phyloP scores from a whole-genome alignment of 2,797 vertebrate species.

The Anguilla anguilla region DNA sequence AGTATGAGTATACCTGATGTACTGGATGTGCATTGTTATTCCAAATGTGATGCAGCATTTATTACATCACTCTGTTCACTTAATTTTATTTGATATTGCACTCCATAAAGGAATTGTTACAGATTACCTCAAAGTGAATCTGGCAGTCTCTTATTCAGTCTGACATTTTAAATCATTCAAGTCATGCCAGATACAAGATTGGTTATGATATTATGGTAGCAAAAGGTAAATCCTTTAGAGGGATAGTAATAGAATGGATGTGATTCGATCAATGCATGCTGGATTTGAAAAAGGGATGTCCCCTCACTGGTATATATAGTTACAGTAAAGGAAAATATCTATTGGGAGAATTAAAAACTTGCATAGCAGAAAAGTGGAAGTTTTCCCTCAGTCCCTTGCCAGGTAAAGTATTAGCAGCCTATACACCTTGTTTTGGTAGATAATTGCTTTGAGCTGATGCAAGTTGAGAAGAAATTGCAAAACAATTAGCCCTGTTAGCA shows the following conservation, averaged over 20 bases:
- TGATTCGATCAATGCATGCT: background rate
- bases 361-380: background rate
- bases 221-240: background rate
- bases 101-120: background rate
- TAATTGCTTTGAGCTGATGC: no score
- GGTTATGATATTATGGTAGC: background rate
- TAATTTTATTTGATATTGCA: background rate
- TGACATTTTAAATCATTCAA: background rate
- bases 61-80: background rate
- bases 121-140: background rate
- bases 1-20: background rate
- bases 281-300: background rate
- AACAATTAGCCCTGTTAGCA: background rate
- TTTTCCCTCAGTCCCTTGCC: background rate
- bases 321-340: background rate
- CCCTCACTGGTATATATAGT: background rate
- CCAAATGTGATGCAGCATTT: background rate
- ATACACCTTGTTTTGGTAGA: background rate
- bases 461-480: background rate
- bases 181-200: background rate
- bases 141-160: background rate
- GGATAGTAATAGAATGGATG: background rate
- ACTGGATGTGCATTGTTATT: background rate
- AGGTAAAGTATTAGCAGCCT: background rate
- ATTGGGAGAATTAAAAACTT: background rate